Conservation (phyloP, 2,888 invertebrate genomes). For the Dolichopus griseipennis region DNA sequence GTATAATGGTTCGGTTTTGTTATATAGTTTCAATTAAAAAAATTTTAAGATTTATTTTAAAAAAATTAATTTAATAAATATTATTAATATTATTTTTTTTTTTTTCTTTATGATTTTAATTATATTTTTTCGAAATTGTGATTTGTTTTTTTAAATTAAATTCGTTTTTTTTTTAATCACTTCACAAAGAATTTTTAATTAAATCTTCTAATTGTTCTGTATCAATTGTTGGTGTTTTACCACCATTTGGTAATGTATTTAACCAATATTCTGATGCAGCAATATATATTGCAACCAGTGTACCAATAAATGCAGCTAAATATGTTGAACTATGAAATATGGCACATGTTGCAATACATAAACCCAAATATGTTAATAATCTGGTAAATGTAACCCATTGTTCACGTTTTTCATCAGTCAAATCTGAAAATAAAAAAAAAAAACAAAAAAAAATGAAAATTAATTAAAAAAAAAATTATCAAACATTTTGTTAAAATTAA, state of each 20-base stretch:
- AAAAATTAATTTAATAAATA: too few species aligned
- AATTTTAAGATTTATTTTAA: too few species aligned
- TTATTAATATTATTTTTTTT: neutral
- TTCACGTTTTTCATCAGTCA: slow-evolving; percentile 47
- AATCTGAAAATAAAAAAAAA: slow-evolving; percentile 36
- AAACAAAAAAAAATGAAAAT: slow-evolving; percentile 15
- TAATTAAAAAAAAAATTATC: too few species aligned
- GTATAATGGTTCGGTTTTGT: too few species aligned
- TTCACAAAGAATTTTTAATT: slow-evolving; percentile 38
- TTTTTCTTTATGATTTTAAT: neutral
- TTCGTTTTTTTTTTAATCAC: neutral
- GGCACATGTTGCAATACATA: slow-evolving; percentile 76
- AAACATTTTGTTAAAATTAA: too few species aligned
- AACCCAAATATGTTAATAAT: slow-evolving; percentile 75
- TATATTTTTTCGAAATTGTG: neutral
- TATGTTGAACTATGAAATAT: slow-evolving; percentile 71
- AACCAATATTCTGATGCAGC: slow-evolving; percentile 74
- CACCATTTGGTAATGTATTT: slow-evolving; percentile 30
- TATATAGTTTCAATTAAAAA: too few species aligned
- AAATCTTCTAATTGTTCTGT: slow-evolving; percentile 41
- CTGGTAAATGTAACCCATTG: slow-evolving; percentile 54
- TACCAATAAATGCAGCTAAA: slow-evolving; percentile 68
- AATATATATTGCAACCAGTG: slow-evolving; percentile 73
- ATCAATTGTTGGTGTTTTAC: slow-evolving; percentile 35
- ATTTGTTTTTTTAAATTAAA: neutral